Conservation (phyloP, 2,797 vertebrate genomes). For the Loriculus beryllinus region DNA sequence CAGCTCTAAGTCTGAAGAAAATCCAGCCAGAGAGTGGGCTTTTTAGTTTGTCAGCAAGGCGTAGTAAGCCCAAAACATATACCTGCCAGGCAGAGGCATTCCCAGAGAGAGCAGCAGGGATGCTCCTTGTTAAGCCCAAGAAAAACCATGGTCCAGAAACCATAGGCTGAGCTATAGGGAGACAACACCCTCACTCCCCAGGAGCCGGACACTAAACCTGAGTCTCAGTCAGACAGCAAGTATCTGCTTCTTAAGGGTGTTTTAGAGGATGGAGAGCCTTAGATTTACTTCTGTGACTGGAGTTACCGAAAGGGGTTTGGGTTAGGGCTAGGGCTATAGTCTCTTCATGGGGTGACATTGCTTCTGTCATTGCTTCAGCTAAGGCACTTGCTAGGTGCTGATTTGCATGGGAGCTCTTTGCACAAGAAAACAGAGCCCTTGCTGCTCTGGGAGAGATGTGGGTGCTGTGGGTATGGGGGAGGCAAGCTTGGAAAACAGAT, state of each 20-base stretch:
- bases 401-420: neutral
- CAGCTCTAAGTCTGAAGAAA: neutral
- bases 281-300: neutral
- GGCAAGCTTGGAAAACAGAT: neutral
- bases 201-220: neutral
- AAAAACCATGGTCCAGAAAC: neutral
- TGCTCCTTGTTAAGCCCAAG: neutral
- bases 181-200: neutral
- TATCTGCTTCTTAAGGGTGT: neutral
- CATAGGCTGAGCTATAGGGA: neutral
- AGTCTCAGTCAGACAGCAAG: neutral
- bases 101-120: neutral
- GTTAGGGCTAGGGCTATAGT: too few species aligned
- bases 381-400: fast-evolving
- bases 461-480: too few species aligned
- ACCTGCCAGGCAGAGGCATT: neutral
- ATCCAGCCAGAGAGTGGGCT: fast-evolving
- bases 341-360: fast-evolving
- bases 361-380: neutral
- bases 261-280: neutral
- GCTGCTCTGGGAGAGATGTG: neutral
- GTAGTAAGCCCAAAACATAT: neutral
- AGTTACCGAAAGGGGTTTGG: neutral
- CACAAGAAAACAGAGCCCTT: fast-evolving
- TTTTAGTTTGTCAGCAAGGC: neutral